These are phyloP conservation scores for Caenorhabditis sinica DNA, from an alignment of 2,888 invertebrate species.

Conservation along the genomic window DNA sequence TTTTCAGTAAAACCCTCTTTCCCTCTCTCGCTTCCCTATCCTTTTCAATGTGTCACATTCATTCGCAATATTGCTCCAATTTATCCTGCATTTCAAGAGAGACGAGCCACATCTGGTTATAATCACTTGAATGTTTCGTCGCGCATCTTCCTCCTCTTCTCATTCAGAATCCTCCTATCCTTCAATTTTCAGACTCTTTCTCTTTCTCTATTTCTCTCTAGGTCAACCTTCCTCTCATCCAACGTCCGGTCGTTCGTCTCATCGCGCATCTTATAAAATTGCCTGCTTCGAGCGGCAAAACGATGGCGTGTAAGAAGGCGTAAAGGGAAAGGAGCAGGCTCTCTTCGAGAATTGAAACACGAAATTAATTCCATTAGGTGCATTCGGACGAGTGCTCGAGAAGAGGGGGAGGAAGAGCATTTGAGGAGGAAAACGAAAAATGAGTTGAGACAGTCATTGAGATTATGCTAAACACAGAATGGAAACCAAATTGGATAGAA, in stretches of 20 bases:
- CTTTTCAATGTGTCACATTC: slow-evolving; percentile 48
- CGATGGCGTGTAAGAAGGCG: slow-evolving; percentile 24
- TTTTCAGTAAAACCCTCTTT: background rate
- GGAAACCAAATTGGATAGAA: background rate
- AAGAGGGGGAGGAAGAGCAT: slow-evolving; percentile 31
- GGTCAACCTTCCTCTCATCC: slow-evolving; percentile 18
- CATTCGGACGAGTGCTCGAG: slow-evolving; percentile 52
- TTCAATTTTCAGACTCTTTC: slow-evolving; percentile 37
- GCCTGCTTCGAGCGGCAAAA: slow-evolving; percentile 40
- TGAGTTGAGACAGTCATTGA: slow-evolving; percentile 25
- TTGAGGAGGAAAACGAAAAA: slow-evolving; percentile 78
- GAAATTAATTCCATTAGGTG: slow-evolving; percentile 68
- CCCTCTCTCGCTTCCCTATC: slow-evolving; percentile 1
- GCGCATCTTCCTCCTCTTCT: slow-evolving; percentile 14
- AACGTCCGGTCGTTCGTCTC: slow-evolving; percentile 31
- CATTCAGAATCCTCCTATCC: background rate
- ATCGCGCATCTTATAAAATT: slow-evolving; percentile 59
- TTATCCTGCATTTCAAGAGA: slow-evolving; percentile 32
- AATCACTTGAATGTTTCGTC: slow-evolving; percentile 62
- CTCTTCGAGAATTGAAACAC: slow-evolving; percentile 61
- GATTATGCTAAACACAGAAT: slow-evolving; percentile 46
- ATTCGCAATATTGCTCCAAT: slow-evolving; percentile 55
- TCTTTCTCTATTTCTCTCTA: slow-evolving; percentile 24
- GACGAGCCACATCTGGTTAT: slow-evolving; percentile 73
- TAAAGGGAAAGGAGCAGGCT: background rate